phyloP scores from a whole-genome alignment of 2,113 vertebrate species.

The Oryzias woworae region DNA sequence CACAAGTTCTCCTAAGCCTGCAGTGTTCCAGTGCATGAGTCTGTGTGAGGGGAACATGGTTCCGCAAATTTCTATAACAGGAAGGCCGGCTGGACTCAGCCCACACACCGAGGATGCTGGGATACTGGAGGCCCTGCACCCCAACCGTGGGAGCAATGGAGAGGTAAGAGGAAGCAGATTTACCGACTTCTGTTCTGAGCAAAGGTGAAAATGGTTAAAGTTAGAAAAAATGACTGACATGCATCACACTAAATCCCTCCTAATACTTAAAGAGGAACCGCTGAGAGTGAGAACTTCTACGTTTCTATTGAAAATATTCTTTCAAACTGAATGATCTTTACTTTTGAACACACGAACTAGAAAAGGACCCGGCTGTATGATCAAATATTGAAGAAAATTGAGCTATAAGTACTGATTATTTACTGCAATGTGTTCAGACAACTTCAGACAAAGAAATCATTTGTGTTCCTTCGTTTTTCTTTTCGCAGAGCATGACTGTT shows the following conservation, averaged over 20 bases:
- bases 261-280: too few species aligned
- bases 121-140: slow-evolving; percentile 43
- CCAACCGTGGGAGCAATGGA: slow-evolving; percentile 55
- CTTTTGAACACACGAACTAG: neutral
- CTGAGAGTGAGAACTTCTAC: slow-evolving; percentile 26
- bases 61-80: slow-evolving; percentile 73
- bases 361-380: neutral
- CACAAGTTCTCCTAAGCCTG: slow-evolving; percentile 33
- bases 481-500: slow-evolving; percentile 7
- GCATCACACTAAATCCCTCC: slow-evolving; percentile 58
- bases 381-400: slow-evolving; percentile 1
- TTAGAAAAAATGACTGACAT: slow-evolving; percentile 41
- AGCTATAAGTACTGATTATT: slow-evolving; percentile 13
- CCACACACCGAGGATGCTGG: slow-evolving; percentile 69
- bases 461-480: slow-evolving; percentile 11
- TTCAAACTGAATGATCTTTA: too few species aligned
- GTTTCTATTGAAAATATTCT: too few species aligned
- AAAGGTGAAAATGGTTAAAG: slow-evolving; percentile 7
- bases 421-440: neutral
- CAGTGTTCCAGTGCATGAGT: slow-evolving; percentile 18
- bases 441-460: slow-evolving; percentile 18
- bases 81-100: slow-evolving; percentile 64
- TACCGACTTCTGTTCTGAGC: slow-evolving; percentile 4
- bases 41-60: slow-evolving; percentile 28
- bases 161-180: slow-evolving; percentile 53